These are phyloP conservation scores for Hydractinia symbiolongicarpus DNA, from an alignment of 30 jellyfish, hydroid and myxozoan genomes.

Conservation along the genomic window DNA sequence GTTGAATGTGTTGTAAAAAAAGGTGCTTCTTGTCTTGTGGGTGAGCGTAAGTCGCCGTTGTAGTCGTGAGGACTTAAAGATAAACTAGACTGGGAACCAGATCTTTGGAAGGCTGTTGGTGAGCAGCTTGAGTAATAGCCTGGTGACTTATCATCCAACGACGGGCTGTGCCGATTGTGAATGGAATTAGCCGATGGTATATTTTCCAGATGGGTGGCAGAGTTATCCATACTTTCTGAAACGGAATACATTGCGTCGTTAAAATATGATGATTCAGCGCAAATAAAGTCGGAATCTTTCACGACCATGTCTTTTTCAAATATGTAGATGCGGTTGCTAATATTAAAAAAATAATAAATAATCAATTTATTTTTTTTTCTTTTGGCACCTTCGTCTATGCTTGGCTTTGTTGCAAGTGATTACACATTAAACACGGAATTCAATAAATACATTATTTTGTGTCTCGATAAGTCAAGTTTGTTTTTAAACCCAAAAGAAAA, in stretches of 20 bases:
- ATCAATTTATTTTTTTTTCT: too few relatives aligned
- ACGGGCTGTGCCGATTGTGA: conserved; percentile 21
- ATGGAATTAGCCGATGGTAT: conserved; percentile 15
- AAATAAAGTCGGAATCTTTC: conserved; percentile 15
- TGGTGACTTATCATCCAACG: conserved; percentile 19
- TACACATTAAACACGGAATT: too few relatives aligned
- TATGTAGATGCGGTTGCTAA: not conserved
- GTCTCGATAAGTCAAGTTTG: too few relatives aligned
- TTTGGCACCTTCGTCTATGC: too few relatives aligned
- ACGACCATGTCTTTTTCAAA: conserved; percentile 22
- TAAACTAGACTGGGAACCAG: conserved; percentile 33
- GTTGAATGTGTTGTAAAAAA: conserved; percentile 8
- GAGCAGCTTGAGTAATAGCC: conserved; percentile 26
- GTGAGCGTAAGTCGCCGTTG: conserved; percentile 23
- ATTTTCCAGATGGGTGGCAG: conserved; percentile 22
- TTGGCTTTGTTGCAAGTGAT: too few relatives aligned
- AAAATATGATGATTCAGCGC: conserved; percentile 19
- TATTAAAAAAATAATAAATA: not conserved
- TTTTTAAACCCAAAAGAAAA: too few relatives aligned
- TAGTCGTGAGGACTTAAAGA: conserved; percentile 36
- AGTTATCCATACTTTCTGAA: conserved; percentile 22
- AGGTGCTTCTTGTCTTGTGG: conserved; percentile 26
- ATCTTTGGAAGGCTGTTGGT: conserved; percentile 14
- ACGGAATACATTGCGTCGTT: conserved; percentile 35
- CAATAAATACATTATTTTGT: too few relatives aligned